Base-by-base conservation (phyloP, 1,140 invertebrate genomes). In the Hesperophylax magnus region DNA sequence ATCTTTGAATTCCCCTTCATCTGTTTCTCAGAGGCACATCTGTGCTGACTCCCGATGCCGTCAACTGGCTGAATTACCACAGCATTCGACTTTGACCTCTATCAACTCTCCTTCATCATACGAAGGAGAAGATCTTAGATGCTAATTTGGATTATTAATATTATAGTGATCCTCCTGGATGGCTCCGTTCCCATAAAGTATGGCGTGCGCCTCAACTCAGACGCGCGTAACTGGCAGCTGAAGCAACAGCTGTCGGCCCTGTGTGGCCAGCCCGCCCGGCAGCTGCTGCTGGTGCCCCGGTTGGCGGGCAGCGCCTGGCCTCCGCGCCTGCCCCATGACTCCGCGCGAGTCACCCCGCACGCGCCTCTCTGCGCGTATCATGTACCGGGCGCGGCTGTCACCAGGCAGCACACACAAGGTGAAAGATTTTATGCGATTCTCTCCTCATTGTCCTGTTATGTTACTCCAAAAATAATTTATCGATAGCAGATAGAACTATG, bases 181-280 rank as follows among this genome's bases (percentile, higher is more conserved):
- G 96, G 96, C 0, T 93, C 93, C 17, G 92, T 94, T 27, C 96
- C 96, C 1, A 91, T 94, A 0, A 95, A 95, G 85, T 97, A 97
- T 86, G 96, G 96, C 1, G 88, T 97, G 60, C 90, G 95, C 14
- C 89, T 97, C 15, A 95, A 94, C 86, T 94, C 94, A 31, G 96
- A 97, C 85, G 94, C 94, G 82, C 94, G 93, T 53, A 96, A 96
- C 84, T 86, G 88, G 8, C 92, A 93, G 60, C 86, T 96, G 15
- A 96, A 96, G 88, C 91, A 92, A 82, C 93, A 94, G 81, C 87
- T 97, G 14, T 90, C 92, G 34, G 88, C 90, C 9, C 87, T 97
- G 6, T 93, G 94, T 78, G 90, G 91, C 39, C 90, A 96, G 71
- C 87, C 92, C 22, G 87, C 91, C 0, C 90, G 92, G 77, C 90